Percentiles rank a stretch among this genome's conserved stretches.
phyloP scores from a whole-genome alignment of 2,113 vertebrate species.

The Crotophaga sulcirostris region DNA sequence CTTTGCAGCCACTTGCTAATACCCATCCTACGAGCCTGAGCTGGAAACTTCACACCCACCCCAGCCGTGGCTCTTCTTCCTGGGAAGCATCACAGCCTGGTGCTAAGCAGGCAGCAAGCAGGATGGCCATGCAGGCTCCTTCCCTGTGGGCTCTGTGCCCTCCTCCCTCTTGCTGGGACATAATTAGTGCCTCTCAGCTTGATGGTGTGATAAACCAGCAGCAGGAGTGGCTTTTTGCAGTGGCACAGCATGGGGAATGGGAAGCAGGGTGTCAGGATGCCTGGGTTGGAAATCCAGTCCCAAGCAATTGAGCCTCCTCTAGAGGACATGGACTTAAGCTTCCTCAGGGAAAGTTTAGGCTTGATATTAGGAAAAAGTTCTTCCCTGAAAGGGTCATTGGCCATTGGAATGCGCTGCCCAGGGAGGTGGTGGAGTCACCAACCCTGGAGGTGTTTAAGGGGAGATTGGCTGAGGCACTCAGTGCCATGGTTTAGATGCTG shows the following conservation, averaged over 20 bases:
- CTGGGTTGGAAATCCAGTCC: neutral
- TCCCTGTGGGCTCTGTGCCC: neutral
- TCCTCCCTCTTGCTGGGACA: neutral
- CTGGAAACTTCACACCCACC: rapidly evolving
- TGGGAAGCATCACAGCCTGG: neutral
- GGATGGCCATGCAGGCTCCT: neutral
- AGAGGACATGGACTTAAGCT: too few species aligned
- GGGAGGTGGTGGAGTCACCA: too few species aligned
- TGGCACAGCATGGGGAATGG: rapidly evolving
- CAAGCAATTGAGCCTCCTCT: rapidly evolving
- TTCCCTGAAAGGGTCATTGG: too few species aligned
- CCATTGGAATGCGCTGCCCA: too few species aligned
- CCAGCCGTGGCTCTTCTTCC: neutral
- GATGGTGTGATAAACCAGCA: neutral
- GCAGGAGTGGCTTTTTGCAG: neutral
- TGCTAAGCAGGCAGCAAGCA: neutral
- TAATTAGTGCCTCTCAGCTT: neutral
- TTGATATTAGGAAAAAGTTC: too few species aligned
- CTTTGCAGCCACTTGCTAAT: neutral
- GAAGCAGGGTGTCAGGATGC: neutral
- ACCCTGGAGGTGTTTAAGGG: too few species aligned
- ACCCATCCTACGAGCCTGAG: neutral
- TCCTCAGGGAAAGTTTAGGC: too few species aligned
- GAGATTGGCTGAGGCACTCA: too few species aligned
- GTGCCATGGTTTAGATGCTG: too few species aligned